Evolutionary conservation across 53 echinoderm and acorn worm species (phyloP).

Genomic region (Astropecten irregularis): DNA sequence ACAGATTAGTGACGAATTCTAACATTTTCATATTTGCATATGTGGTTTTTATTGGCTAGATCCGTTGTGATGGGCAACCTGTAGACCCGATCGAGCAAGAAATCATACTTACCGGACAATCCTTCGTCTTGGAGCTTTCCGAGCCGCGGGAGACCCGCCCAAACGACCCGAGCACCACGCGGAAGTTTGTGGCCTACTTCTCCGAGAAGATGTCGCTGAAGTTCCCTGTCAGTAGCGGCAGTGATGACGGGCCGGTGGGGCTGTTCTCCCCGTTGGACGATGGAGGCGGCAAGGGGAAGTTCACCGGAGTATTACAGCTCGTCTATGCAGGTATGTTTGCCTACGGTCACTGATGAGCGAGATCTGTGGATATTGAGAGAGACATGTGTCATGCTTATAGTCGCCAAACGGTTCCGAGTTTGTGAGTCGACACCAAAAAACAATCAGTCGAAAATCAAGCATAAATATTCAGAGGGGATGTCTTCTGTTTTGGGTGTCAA

Average conservation of each 20-base stretch:
- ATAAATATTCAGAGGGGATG: no score
- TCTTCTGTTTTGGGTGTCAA: no score
- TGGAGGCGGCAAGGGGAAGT: background rate
- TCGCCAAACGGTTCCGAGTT: no score
- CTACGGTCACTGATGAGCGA: no score
- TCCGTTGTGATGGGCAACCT: constrained; percentile 37
- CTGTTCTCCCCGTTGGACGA: constrained; percentile 10
- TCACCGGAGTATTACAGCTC: constrained; percentile 82
- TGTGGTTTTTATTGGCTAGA: no score
- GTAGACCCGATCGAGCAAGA: constrained; percentile 7
- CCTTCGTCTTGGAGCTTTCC: constrained; percentile 77
- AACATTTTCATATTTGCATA: no score
- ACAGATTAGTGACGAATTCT: no score
- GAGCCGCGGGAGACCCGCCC: constrained; percentile 49
- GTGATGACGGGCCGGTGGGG: constrained; percentile 32
- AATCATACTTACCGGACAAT: constrained; percentile 31
- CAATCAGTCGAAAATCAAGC: no score
- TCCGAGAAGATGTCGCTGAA: constrained; percentile 67
- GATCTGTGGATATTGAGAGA: no score
- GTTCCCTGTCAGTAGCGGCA: no score
- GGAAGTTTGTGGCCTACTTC: constrained; percentile 82
- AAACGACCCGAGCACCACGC: constrained; percentile 20
- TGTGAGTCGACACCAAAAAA: no score
- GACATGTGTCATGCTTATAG: no score
- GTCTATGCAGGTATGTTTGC: constrained; percentile 81